Percentiles rank a stretch among this genome's conserved stretches.
Evolutionary conservation across 1,140 invertebrate genomes (phyloP).

Genomic region (Eriosoma lanigerum): DNA sequence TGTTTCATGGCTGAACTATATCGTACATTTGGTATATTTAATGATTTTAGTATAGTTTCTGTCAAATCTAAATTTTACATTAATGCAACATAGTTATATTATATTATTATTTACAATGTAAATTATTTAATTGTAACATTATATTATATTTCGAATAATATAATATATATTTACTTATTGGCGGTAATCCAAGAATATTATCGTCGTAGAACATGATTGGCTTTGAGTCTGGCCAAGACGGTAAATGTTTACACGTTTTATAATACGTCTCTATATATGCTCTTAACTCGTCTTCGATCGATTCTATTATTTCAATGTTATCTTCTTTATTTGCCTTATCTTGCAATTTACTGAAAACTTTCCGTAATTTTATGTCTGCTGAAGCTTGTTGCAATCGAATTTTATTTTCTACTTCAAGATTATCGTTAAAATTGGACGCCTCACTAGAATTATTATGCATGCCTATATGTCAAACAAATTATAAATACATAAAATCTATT

Average conservation of each 20-base stretch:
- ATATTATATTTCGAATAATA: too few relatives aligned
- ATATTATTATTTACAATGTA: too few relatives aligned
- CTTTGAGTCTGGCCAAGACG: constrained; percentile 19
- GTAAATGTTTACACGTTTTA: background rate
- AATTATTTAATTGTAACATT: too few relatives aligned
- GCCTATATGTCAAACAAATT: background rate
- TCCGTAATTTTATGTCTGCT: background rate
- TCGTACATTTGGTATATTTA: background rate
- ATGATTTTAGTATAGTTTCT: background rate
- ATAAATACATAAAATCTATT: background rate
- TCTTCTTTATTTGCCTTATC: background rate
- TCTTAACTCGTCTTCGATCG: constrained; percentile 18
- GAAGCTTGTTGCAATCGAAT: background rate
- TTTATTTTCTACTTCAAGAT: background rate
- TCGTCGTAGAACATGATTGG: constrained; percentile 16
- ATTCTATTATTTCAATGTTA: constrained; percentile 3
- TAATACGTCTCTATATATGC: constrained; percentile 9
- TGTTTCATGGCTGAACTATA: constrained; percentile 12
- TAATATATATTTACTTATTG: background rate
- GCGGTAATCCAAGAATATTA: constrained; percentile 19
- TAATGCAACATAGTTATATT: too few relatives aligned
- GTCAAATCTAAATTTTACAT: background rate
- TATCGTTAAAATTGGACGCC: background rate
- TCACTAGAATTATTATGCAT: background rate
- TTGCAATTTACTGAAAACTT: background rate